These are phyloP conservation scores for Sinotaia quadrata DNA, from an alignment of 2,888 invertebrate species.

Conservation along the genomic window DNA sequence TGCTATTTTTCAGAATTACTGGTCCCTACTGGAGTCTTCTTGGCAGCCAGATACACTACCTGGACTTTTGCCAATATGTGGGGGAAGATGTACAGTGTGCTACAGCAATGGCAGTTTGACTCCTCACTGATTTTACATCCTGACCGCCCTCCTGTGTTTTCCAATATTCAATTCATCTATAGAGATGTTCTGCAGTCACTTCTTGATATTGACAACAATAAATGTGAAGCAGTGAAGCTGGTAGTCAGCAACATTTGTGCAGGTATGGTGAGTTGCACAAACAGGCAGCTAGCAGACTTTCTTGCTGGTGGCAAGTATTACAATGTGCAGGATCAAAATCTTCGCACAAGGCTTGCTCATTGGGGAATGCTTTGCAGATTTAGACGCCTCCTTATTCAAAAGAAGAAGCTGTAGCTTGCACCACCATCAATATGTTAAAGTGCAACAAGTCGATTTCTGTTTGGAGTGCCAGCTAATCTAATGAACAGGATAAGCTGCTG, in stretches of 20 bases:
- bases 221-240: neutral
- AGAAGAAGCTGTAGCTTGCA: constrained; percentile 6
- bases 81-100: neutral
- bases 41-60: neutral
- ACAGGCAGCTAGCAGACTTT: constrained; percentile 21
- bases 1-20: constrained; percentile 14
- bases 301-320: constrained; percentile 7
- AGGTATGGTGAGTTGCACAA: neutral
- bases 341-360: neutral
- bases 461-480: neutral
- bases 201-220: neutral
- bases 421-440: constrained; percentile 22
- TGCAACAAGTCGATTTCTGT: constrained; percentile 13
- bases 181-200: constrained; percentile 7
- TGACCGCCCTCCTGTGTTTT: neutral
- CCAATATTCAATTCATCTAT: neutral
- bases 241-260: neutral
- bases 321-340: constrained; percentile 2
- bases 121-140: neutral
- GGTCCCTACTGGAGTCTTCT: constrained; percentile 25
- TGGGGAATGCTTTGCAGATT: constrained; percentile 18
- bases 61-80: constrained; percentile 16
- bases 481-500: constrained; percentile 9
- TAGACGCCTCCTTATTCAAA: constrained; percentile 20
- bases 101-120: neutral